These are phyloP conservation scores for Cheilosia urbana DNA, from an alignment of 2,888 invertebrate genomes.

Conservation along the genomic window DNA sequence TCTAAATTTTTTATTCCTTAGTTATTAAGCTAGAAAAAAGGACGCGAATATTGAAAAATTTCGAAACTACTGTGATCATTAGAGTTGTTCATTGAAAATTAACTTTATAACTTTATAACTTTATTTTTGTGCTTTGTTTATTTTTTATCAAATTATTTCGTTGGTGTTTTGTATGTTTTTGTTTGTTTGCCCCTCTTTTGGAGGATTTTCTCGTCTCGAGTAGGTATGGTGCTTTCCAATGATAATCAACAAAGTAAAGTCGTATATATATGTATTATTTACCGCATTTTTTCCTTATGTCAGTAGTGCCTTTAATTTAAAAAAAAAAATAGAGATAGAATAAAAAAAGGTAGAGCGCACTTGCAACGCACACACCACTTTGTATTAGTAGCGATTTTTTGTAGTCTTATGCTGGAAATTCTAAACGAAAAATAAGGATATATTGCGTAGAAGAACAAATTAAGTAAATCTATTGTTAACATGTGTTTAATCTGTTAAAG, in stretches of 20 bases:
- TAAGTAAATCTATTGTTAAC: conserved; percentile 58
- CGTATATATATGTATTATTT: conserved; percentile 10
- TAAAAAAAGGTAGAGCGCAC: conserved; percentile 6
- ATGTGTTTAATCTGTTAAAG: conserved; percentile 52
- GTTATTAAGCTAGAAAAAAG: conserved; percentile 55
- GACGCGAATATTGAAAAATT: conserved; percentile 64
- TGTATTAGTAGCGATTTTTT: conserved; percentile 70
- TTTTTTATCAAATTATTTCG: conserved; percentile 32
- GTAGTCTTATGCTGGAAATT: conserved; percentile 61
- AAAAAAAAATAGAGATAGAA: conserved; percentile 4
- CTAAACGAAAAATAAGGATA: conserved; percentile 5
- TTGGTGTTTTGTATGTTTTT: conserved; percentile 47
- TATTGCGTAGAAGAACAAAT: conserved; percentile 25
- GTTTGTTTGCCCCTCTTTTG: conserved; percentile 26
- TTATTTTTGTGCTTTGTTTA: conserved; percentile 40
- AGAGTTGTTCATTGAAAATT: conserved; percentile 75
- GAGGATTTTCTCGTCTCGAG: conserved; percentile 39
- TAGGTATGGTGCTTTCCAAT: conserved; percentile 38
- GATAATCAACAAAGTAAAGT: conserved; percentile 8
- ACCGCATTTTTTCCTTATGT: conserved; percentile 31
- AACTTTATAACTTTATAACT: conserved; percentile 67
- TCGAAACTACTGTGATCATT: conserved; percentile 75
- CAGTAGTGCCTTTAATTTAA: conserved; percentile 66
- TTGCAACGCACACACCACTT: conserved; percentile 63
- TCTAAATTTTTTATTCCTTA: conserved; percentile 64